phyloP scores from a whole-genome alignment of 2,797 vertebrate species.

The Aplochiton taeniatus region DNA sequence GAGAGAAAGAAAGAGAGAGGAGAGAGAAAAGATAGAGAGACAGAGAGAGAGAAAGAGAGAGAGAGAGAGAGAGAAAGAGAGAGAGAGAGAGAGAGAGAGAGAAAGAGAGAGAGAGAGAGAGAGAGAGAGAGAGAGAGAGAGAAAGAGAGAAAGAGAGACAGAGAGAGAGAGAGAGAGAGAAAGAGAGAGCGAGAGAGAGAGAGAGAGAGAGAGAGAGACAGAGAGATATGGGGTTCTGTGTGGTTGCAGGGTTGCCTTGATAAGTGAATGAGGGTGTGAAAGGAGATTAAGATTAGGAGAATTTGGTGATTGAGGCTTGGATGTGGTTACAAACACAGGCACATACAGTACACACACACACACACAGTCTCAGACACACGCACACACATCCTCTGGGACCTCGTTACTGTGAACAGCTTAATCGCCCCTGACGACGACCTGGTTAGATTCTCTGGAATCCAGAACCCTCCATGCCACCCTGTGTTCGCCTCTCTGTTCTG shows the following conservation, averaged over 20 bases:
- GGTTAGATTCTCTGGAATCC: constrained; percentile 67
- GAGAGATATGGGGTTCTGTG: background rate
- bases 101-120: too few species aligned
- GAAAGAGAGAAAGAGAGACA: background rate
- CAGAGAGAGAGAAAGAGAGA: background rate
- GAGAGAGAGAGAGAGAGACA: background rate
- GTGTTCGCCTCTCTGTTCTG: constrained; percentile 23
- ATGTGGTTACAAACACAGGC: constrained; percentile 8
- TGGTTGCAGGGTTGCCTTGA: background rate
- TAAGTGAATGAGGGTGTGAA: constrained; percentile 8
- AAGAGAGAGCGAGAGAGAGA: background rate
- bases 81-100: too few species aligned
- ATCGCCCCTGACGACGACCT: constrained; percentile 70
- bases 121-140: too few species aligned
- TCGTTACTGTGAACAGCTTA: constrained; percentile 54
- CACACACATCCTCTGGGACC: constrained; percentile 21
- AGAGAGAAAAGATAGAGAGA: too few species aligned
- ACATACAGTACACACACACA: background rate
- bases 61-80: too few species aligned
- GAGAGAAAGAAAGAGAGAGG: constrained; percentile 43
- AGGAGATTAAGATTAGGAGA: constrained; percentile 18
- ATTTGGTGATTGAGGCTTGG: constrained; percentile 22
- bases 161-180: background rate
- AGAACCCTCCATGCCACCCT: constrained; percentile 38
- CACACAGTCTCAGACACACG: background rate